A percentile compares a stretch with the other conserved stretches of the same genome.
Conservation (phyloP, 2,113 vertebrate species). For the Terrapene triunguis region DNA sequence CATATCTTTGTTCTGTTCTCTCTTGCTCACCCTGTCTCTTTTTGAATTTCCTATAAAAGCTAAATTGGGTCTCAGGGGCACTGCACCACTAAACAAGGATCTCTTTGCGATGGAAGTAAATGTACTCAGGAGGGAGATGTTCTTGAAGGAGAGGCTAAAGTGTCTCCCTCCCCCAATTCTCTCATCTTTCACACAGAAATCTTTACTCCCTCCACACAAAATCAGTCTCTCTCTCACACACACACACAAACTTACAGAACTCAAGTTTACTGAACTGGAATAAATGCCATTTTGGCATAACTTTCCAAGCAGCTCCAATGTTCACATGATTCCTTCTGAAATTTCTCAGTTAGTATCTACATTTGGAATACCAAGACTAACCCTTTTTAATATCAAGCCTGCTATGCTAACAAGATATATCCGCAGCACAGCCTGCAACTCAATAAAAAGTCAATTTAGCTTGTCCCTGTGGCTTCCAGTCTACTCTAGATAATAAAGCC, state of each 20-base stretch:
- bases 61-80: slow-evolving; percentile 84
- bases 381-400: neutral
- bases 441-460: neutral
- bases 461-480: neutral
- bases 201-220: slow-evolving; percentile 39
- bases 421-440: neutral
- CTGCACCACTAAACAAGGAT: slow-evolving; percentile 80
- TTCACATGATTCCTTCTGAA: neutral
- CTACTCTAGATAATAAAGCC: neutral
- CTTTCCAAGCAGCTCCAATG: neutral
- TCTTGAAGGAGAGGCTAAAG: slow-evolving; percentile 74
- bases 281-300: neutral
- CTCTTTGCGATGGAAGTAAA: slow-evolving; percentile 82
- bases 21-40: slow-evolving; percentile 72
- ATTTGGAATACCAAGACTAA: neutral
- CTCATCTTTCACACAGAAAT: slow-evolving; percentile 54
- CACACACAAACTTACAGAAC: neutral
- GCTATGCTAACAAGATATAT: neutral
- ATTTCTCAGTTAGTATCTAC: neutral
- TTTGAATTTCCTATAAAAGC: slow-evolving; percentile 83
- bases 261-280: slow-evolving; percentile 8
- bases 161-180: slow-evolving; percentile 67
- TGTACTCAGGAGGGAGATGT: slow-evolving; percentile 75
- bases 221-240: neutral
- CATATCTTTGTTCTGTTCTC: slow-evolving; percentile 73